Percentiles rank a stretch among this genome's conserved stretches.
Conservation (phyloP, 35 echinoderm and acorn worm genomes). For the Ophiothrix spiculata region DNA sequence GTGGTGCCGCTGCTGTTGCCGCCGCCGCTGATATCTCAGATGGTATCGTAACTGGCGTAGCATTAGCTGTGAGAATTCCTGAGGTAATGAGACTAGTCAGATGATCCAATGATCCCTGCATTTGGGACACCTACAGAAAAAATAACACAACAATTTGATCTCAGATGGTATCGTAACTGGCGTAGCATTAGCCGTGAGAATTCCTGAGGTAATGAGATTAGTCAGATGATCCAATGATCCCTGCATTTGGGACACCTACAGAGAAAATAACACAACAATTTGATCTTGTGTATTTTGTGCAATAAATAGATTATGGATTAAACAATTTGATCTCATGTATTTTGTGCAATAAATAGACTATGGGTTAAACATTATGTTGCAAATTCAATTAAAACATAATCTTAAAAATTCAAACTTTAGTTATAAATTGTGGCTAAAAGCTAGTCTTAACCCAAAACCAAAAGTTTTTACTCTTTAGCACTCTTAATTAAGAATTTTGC, state of each 20-base stretch:
- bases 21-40: background rate
- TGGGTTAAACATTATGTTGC: no score
- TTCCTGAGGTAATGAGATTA: constrained; percentile 16
- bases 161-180: background rate
- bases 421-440: background rate
- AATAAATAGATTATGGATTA: no score
- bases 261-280: background rate
- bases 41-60: background rate
- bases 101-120: constrained; percentile 33
- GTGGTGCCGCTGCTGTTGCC: background rate
- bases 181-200: background rate
- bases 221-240: constrained; percentile 27
- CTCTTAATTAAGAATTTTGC: no score
- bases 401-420: background rate
- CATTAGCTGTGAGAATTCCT: constrained; percentile 2
- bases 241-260: constrained; percentile 24
- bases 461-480: no score
- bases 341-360: no score
- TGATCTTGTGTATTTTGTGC: no score
- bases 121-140: constrained; percentile 8
- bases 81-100: constrained; percentile 19
- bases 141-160: background rate
- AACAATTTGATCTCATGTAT: no score
- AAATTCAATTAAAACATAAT: background rate
- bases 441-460: background rate